A percentile compares a stretch with the other conserved stretches of the same genome.
Conservation (phyloP, 2,113 vertebrate species). For the Labrus mixtus region DNA sequence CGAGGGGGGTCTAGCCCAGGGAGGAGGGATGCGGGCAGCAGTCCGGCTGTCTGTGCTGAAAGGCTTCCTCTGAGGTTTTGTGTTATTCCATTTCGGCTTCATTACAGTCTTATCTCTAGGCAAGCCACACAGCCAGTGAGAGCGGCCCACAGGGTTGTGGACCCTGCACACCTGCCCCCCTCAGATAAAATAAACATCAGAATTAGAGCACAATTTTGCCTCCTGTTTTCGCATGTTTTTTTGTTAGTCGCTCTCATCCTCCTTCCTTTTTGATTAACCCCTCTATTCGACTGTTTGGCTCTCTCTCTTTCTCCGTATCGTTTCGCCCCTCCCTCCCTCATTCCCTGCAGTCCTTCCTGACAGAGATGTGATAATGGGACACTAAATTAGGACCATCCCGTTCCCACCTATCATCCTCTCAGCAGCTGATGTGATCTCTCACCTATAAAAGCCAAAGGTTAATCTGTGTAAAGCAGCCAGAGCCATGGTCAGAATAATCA, state of each 20-base stretch:
- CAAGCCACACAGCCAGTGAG: slow-evolving; percentile 62
- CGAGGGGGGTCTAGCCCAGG: slow-evolving; percentile 52
- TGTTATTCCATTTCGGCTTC: slow-evolving; percentile 77
- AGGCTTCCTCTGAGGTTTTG: slow-evolving; percentile 62
- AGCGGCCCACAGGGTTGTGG: slow-evolving; percentile 61
- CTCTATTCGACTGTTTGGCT: slow-evolving; percentile 25
- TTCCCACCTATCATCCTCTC: slow-evolving; percentile 54
- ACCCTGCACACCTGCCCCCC: slow-evolving; percentile 77
- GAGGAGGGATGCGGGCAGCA: slow-evolving; percentile 47
- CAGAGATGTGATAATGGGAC: slow-evolving; percentile 71
- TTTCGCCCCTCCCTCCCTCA: slow-evolving; percentile 20
- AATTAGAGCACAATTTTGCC: slow-evolving; percentile 59
- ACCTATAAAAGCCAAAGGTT: slow-evolving; percentile 68
- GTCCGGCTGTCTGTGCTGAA: slow-evolving; percentile 48
- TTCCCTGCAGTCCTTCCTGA: slow-evolving; percentile 53
- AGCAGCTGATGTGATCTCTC: slow-evolving; percentile 66
- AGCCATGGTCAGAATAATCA: slow-evolving; percentile 72
- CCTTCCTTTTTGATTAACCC: slow-evolving; percentile 63
- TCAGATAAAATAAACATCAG: slow-evolving; percentile 82
- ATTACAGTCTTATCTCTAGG: slow-evolving; percentile 80
- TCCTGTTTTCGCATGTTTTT: slow-evolving; percentile 9
- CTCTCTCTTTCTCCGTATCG: slow-evolving; percentile 9
- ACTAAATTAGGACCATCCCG: slow-evolving; percentile 69
- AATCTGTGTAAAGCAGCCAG: slow-evolving; percentile 69
- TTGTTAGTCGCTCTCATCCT: slow-evolving; percentile 21